These are phyloP conservation scores for Periophthalmodon schlosseri DNA, from an alignment of 2,113 vertebrate genomes.

Conservation along the genomic window DNA sequence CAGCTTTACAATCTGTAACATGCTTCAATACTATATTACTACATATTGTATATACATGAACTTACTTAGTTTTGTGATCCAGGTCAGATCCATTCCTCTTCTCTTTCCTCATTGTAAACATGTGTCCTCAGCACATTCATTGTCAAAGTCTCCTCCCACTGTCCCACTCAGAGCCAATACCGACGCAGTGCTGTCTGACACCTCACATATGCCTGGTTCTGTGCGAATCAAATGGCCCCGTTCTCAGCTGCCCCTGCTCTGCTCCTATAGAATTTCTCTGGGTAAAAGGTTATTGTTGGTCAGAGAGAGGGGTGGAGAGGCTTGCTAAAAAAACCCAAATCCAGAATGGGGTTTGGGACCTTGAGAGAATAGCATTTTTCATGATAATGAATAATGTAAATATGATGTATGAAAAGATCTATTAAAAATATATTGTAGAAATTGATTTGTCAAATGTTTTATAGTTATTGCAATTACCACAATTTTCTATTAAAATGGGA, in stretches of 20 bases:
- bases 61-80: constrained; percentile 39
- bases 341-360: neutral
- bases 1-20: neutral
- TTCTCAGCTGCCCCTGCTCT: constrained; percentile 30
- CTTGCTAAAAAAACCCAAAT: neutral
- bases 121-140: constrained; percentile 60
- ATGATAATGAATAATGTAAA: no score
- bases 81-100: constrained; percentile 41
- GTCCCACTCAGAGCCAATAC: constrained; percentile 61
- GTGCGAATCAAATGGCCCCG: constrained; percentile 56
- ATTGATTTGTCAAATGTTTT: no score
- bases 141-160: constrained; percentile 63
- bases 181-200: constrained; percentile 16
- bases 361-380: neutral
- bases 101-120: constrained; percentile 67
- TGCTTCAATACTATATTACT: neutral
- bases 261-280: constrained; percentile 61
- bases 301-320: constrained; percentile 7
- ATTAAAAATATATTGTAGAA: no score
- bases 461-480: no score
- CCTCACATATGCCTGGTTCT: constrained; percentile 28
- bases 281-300: constrained; percentile 73
- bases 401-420: no score
- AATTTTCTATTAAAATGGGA: no score
- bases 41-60: constrained; percentile 25